Percentiles rank a stretch among this genome's conserved stretches.
These are phyloP conservation scores for Romanogobio albipinnatus DNA, from an alignment of 2,113 vertebrate species.

Conservation along the genomic window DNA sequence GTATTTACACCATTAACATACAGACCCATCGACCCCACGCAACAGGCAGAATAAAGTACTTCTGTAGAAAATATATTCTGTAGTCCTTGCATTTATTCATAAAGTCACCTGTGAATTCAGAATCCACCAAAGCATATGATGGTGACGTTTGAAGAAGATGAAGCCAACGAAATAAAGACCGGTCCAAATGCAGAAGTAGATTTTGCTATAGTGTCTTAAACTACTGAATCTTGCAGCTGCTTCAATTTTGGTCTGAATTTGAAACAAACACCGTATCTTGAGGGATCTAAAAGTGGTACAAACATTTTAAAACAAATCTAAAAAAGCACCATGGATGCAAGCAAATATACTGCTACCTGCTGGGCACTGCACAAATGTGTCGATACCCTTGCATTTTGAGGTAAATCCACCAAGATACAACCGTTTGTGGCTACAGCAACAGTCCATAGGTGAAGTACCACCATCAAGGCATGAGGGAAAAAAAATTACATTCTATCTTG, in stretches of 20 bases:
- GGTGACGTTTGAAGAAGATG: background rate
- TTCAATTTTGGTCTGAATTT: background rate
- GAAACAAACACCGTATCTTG: background rate
- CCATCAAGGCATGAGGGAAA: background rate
- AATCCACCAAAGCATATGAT: background rate
- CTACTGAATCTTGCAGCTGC: background rate
- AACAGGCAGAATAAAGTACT: constrained; percentile 56
- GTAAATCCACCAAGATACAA: background rate
- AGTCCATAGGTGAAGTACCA: background rate
- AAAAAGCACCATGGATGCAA: background rate
- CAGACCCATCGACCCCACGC: constrained; percentile 45
- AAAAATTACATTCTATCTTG: too few species aligned
- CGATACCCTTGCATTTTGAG: background rate
- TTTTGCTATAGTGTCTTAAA: background rate
- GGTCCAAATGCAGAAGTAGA: background rate
- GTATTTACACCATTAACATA: constrained; percentile 63
- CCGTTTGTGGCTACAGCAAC: background rate
- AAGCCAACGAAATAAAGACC: background rate
- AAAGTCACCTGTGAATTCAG: constrained; percentile 10
- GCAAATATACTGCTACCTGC: background rate
- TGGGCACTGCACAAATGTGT: too few species aligned
- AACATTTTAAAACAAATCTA: constrained; percentile 6
- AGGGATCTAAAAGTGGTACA: background rate
- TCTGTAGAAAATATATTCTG: constrained; percentile 62
- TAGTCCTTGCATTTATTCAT: constrained; percentile 21